Conservation (phyloP, 2,888 invertebrate species). For the Leptarthrus brevirostris region DNA sequence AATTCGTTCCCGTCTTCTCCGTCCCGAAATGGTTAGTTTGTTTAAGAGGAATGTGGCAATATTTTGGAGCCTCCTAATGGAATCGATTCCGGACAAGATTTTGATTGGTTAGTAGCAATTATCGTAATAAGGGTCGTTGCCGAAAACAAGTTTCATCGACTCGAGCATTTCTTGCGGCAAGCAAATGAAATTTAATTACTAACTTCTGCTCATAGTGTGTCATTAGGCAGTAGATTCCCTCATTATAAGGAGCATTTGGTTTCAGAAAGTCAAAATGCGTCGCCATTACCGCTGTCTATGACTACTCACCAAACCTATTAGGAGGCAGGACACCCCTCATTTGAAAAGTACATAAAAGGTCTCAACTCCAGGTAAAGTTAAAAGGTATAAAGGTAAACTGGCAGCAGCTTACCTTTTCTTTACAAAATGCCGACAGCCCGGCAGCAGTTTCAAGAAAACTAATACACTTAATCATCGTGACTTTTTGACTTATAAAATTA, state of each 20-base stretch:
- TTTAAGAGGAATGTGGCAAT: not conserved
- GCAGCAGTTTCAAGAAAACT: slow-evolving; percentile 10
- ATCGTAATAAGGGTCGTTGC: slow-evolving; percentile 45
- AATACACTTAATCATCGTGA: slow-evolving; percentile 38
- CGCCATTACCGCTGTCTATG: too few relatives aligned
- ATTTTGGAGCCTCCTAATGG: not conserved
- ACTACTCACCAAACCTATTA: not conserved
- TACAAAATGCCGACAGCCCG: slow-evolving; percentile 5
- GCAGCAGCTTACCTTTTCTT: slow-evolving; percentile 6
- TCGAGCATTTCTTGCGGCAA: slow-evolving; percentile 23
- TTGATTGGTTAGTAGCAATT: slow-evolving; percentile 41
- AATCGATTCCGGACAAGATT: not conserved
- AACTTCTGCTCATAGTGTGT: slow-evolving; percentile 3
- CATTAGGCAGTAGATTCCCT: slow-evolving; percentile 18
- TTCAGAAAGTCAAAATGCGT: not conserved
- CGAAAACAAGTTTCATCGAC: slow-evolving; percentile 35
- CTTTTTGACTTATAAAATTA: slow-evolving; percentile 28
- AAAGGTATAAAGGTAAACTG: not conserved
- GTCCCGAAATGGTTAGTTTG: not conserved
- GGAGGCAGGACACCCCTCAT: slow-evolving; percentile 24
- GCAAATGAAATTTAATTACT: slow-evolving; percentile 47
- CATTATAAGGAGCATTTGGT: slow-evolving; percentile 20
- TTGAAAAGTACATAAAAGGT: slow-evolving; percentile 33
- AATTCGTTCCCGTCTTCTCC: slow-evolving; percentile 13
- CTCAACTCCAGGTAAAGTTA: not conserved